Conservation (phyloP, 2,797 vertebrate species). For the Xyrichtys novacula region DNA sequence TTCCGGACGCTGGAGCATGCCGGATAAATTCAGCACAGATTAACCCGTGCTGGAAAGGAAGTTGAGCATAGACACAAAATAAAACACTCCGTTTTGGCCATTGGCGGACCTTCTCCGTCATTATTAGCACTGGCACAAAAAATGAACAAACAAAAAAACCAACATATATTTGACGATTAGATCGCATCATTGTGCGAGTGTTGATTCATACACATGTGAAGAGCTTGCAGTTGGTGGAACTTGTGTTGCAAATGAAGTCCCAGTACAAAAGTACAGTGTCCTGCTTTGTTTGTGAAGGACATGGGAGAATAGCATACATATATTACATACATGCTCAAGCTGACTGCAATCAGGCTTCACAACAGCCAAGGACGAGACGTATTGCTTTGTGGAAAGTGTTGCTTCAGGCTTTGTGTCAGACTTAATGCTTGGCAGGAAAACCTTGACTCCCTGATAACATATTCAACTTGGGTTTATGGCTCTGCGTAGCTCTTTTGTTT, state of each 20-base stretch:
- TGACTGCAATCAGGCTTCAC: background rate
- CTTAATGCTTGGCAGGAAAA: background rate
- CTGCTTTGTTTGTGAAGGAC: conserved; percentile 18
- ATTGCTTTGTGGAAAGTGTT: background rate
- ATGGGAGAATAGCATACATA: background rate
- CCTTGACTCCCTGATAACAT: conserved; percentile 4
- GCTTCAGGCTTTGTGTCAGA: background rate
- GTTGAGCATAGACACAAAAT: no score
- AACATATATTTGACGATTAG: no score
- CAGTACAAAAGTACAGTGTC: conserved; percentile 2
- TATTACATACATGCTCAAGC: background rate
- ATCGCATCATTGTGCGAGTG: no score
- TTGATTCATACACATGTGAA: no score
- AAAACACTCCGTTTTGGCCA: no score
- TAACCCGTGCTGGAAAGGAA: no score
- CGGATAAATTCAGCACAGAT: no score
- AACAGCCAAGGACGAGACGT: background rate
- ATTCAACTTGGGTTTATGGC: background rate
- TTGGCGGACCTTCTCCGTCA: no score
- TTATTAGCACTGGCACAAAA: no score
- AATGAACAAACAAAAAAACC: no score
- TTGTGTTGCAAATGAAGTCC: conserved; percentile 9
- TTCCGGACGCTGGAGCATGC: no score
- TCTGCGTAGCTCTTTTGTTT: background rate
- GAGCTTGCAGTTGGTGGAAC: conserved; percentile 3